phyloP scores from a whole-genome alignment of 2,113 vertebrate species.

The Struthio camelus region DNA sequence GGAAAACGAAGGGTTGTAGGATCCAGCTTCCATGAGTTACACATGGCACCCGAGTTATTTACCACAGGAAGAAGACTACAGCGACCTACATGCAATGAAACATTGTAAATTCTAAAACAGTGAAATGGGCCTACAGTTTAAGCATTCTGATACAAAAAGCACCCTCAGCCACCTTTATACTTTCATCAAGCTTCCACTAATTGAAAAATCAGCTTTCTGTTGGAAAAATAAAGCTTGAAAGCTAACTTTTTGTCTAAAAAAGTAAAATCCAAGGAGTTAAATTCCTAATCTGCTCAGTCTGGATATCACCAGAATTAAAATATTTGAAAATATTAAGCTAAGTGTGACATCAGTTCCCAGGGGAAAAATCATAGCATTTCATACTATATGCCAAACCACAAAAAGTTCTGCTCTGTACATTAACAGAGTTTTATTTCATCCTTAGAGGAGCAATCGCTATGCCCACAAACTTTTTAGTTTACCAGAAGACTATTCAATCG shows the following conservation, averaged over 20 bases:
- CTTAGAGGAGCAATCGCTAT: neutral
- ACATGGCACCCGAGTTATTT: conserved; percentile 98
- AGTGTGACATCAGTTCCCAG: neutral
- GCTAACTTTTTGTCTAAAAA: neutral
- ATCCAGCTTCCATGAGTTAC: conserved; percentile 99
- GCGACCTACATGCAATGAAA: conserved; percentile 80
- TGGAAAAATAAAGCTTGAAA: neutral
- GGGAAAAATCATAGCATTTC: neutral
- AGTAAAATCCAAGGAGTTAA: neutral
- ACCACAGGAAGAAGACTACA: conserved; percentile 97
- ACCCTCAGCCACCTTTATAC: neutral
- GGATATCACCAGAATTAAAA: neutral
- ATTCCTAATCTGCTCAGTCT: neutral
- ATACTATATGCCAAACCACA: neutral
- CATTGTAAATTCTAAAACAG: neutral
- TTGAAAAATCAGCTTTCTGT: neutral
- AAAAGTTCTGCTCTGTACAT: neutral
- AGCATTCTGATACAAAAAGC: neutral
- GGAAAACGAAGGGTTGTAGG: conserved; percentile 95
- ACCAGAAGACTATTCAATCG: neutral
- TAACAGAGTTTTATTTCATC: neutral
- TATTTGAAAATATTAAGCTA: neutral
- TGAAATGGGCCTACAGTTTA: neutral
- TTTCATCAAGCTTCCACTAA: neutral
- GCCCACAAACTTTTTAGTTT: neutral